Evolutionary conservation across 1,140 invertebrate genomes (phyloP).

Genomic region (Gonioctena quinquepunctata): DNA sequence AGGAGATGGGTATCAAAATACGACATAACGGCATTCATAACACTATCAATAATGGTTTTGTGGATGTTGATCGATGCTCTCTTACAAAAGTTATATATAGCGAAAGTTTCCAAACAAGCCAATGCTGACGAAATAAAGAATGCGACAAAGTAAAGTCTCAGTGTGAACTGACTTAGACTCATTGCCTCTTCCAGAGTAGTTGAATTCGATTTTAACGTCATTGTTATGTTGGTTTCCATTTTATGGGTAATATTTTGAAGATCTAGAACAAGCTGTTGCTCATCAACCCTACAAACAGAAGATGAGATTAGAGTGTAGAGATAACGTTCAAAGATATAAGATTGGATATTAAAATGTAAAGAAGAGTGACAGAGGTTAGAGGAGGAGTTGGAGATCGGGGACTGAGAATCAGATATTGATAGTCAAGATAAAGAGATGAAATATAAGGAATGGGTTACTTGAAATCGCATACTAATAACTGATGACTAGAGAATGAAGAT

Average conservation of each 20-base stretch:
- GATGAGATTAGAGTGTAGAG: too few species aligned
- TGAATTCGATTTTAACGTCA: background rate
- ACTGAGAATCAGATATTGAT: too few species aligned
- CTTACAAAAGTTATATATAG: slow-evolving; percentile 62
- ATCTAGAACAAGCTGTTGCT: slow-evolving; percentile 16
- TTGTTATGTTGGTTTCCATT: background rate
- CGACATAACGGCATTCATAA: slow-evolving; percentile 65
- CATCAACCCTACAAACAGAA: slow-evolving; percentile 24
- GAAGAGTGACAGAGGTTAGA: too few species aligned
- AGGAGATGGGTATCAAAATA: slow-evolving; percentile 67
- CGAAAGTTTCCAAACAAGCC: slow-evolving; percentile 46
- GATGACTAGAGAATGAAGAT: too few species aligned
- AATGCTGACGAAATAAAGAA: slow-evolving; percentile 14
- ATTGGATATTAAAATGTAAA: too few species aligned
- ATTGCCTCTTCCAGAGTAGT: background rate
- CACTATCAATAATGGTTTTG: slow-evolving; percentile 64
- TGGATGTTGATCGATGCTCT: slow-evolving; percentile 68
- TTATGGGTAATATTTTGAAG: background rate
- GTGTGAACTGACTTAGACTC: background rate
- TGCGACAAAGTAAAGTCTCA: slow-evolving; percentile 27
- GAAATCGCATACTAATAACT: too few species aligned
- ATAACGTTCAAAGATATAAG: too few species aligned
- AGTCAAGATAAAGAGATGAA: too few species aligned
- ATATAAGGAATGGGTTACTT: too few species aligned
- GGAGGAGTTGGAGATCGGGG: too few species aligned